Evolutionary conservation across 2,888 invertebrate genomes (phyloP).

Genomic region (Penaeus monodon): DNA sequence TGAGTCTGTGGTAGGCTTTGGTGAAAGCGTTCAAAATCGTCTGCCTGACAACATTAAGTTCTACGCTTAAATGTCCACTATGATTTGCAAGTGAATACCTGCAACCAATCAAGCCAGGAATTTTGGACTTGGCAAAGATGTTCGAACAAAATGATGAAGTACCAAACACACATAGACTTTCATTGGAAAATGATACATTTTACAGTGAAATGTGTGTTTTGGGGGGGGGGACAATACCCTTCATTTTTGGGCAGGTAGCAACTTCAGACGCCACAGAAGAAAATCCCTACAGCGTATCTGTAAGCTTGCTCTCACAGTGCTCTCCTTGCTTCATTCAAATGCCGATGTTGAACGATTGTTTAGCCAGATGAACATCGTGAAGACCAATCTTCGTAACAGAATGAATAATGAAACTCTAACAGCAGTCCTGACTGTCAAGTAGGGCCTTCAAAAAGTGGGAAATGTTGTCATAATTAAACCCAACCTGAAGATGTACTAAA

Average conservation of each 20-base stretch:
- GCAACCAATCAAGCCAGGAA: constrained; percentile 6
- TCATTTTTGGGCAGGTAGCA: constrained; percentile 1
- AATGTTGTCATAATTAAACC: constrained; percentile 24
- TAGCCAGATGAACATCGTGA: constrained; percentile 28
- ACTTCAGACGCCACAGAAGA: constrained; percentile 18
- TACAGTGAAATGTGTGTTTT: background rate
- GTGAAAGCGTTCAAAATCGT: constrained; percentile 1
- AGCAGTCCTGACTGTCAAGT: constrained; percentile 19
- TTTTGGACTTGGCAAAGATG: constrained; percentile 12
- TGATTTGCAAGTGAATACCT: constrained; percentile 7
- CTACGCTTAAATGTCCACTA: background rate
- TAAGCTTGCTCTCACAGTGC: constrained; percentile 21
- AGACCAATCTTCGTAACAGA: constrained; percentile 26
- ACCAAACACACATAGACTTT: constrained; percentile 2
- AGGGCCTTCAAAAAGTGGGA: constrained; percentile 7
- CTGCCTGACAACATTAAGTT: background rate
- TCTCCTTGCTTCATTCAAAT: too few relatives aligned
- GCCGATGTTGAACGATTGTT: constrained; percentile 16
- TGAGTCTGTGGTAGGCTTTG: background rate
- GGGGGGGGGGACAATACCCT: constrained; percentile 2
- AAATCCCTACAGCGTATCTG: constrained; percentile 3
- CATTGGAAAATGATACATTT: constrained; percentile 20
- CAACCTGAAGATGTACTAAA: background rate
- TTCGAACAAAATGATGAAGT: constrained; percentile 9
- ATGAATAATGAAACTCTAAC: constrained; percentile 15